Conservation (phyloP, 2,113 vertebrate species). For the Amphilophus citrinellus region DNA sequence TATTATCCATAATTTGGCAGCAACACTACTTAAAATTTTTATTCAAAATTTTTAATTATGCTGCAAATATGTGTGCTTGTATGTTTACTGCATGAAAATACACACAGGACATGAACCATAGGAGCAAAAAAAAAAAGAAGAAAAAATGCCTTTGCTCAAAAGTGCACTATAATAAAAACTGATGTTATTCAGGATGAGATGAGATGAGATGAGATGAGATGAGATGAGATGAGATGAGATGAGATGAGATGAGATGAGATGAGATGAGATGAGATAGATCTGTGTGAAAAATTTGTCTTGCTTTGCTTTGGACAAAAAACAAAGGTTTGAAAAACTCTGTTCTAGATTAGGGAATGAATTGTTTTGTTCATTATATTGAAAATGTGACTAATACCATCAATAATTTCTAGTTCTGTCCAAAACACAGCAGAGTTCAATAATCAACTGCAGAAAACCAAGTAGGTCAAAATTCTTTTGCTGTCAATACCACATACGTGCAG, state of each 20-base stretch:
- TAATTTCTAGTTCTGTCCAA: background rate
- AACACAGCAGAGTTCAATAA: background rate
- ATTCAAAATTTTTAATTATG: background rate
- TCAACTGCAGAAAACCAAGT: no score
- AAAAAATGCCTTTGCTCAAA: no score
- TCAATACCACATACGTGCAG: no score
- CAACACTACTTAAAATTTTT: fast-evolving
- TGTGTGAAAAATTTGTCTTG: background rate
- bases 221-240: no score
- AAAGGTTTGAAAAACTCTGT: background rate
- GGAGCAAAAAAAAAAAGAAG: background rate
- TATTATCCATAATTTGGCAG: background rate
- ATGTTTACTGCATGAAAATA: background rate
- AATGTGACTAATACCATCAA: background rate
- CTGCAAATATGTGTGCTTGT: background rate
- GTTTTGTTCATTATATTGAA: background rate
- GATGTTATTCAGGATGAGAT: no score
- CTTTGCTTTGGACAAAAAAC: background rate
- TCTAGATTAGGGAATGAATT: background rate
- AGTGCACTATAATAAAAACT: no score
- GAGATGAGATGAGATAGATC: no score
- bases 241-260: no score
- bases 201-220: no score
- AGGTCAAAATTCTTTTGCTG: no score
- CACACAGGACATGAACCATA: no score